Evolutionary conservation across 2,888 invertebrate genomes (phyloP), one percentile per base, ranked within the genome.

Genomic region (Carabus problematicus): DNA sequence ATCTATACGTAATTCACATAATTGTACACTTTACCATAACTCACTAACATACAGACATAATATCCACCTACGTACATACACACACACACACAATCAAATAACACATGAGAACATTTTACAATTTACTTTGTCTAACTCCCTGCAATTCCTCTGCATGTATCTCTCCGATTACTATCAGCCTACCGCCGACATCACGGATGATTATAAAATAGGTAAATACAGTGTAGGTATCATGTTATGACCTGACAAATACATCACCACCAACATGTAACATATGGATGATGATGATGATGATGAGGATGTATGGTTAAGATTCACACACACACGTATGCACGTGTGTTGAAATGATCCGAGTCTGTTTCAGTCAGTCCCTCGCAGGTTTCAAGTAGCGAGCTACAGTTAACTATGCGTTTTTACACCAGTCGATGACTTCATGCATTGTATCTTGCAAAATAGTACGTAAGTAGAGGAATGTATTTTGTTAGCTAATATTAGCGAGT

Each of bases 381-480:
- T 69, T 69, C 69, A 19, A 19, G 16, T 69, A 69, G 69, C 43
- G 56, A 56, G 69, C 69, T 69, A 69, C 62, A 69, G 61, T 69
- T 58, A 67, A 67, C 67, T 67, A 67, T 67, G 67, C 67, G 60
- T 67, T 67, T 67, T 67, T 67, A 67, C 67, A 67, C 67, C 67
- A 67, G 67, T 60, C 67, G 54, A 60, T 67, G 60, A 67, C 67
- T 67, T 54, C 59, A 60, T 60, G 67, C 67, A 67, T 67, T 67
- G 67, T 67, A 67, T 67, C 67, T 67, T 67, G 67, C 67, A 67
- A 67, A 58, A 70, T 70, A 70, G 61, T 54, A 63, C 43, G 59
- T 71, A 71, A 71, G 69, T 71, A 71, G 71, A 71, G 55, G 63
- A 71, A 69, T 71, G 71, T 71, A 71, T 71, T 71, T 71, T 71